Percentiles rank a stretch among this genome's conserved stretches.
Conservation (phyloP, 1,140 invertebrate species). For the Zaprionus capensis region DNA sequence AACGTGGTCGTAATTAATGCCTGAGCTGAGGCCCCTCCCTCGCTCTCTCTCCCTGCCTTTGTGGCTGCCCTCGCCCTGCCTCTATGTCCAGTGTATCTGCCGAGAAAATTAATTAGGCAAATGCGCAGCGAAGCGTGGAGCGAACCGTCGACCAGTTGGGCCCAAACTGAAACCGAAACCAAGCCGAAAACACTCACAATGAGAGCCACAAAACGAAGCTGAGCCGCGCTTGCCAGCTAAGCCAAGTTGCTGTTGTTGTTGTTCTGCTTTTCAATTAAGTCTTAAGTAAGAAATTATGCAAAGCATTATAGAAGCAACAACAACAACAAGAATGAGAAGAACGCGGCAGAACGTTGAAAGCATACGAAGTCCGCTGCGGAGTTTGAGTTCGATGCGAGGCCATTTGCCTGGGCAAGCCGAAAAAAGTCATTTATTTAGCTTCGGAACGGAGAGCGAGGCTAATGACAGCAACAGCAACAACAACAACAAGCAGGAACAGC, state of each 20-base stretch:
- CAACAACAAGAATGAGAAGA: constrained; percentile 29
- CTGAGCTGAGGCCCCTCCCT: constrained; percentile 22
- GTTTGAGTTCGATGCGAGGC: neutral
- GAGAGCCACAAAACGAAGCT: constrained; percentile 8
- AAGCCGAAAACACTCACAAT: neutral
- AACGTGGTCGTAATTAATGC: constrained; percentile 81
- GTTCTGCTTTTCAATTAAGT: constrained; percentile 78
- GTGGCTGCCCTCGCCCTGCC: constrained; percentile 16
- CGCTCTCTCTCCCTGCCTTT: constrained; percentile 22
- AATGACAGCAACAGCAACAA: constrained; percentile 1
- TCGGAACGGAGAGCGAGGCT: constrained; percentile 11
- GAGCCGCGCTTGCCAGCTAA: constrained; percentile 55
- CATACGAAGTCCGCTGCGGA: constrained; percentile 40
- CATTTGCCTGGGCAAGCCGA: neutral
- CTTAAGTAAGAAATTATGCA: constrained; percentile 84
- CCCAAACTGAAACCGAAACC: constrained; percentile 40
- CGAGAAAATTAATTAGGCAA: constrained; percentile 83
- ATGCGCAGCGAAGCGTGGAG: constrained; percentile 78
- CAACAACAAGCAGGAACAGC: neutral
- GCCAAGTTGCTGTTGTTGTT: constrained; percentile 24
- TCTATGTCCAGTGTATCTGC: constrained; percentile 24
- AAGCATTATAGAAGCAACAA: constrained; percentile 63
- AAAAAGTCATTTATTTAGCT: constrained; percentile 20
- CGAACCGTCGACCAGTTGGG: constrained; percentile 37
- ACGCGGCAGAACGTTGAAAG: constrained; percentile 43